Conservation (phyloP, 2,797 vertebrate species). For the Manis pentadactyla region DNA sequence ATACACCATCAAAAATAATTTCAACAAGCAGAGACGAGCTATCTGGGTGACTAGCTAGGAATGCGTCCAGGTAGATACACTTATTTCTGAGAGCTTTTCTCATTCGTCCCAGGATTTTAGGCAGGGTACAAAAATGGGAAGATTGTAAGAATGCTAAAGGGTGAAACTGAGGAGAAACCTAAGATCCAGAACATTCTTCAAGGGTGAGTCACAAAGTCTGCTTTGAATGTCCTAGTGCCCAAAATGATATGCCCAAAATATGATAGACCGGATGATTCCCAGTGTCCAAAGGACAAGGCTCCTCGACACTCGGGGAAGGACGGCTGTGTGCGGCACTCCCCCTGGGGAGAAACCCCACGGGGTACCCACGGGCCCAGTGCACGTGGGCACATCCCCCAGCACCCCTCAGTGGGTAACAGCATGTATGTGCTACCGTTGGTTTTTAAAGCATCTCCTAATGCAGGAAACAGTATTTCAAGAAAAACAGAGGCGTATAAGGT, state of each 20-base stretch:
- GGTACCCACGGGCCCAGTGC: too few species aligned
- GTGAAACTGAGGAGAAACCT: neutral
- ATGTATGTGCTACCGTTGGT: too few species aligned
- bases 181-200: neutral
- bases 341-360: too few species aligned
- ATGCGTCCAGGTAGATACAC: rapidly evolving
- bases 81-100: neutral
- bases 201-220: rapidly evolving
- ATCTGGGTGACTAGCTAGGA: neutral
- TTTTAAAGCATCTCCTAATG: neutral
- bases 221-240: neutral
- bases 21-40: neutral
- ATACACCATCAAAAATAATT: neutral
- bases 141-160: neutral
- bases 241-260: neutral
- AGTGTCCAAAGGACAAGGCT: neutral
- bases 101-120: neutral
- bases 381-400: rapidly evolving
- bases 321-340: too few species aligned
- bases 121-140: neutral
- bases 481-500: neutral
- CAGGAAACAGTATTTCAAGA: neutral
- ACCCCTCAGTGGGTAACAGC: neutral
- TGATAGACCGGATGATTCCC: too few species aligned
- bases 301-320: neutral